Conservation (phyloP, 2,113 vertebrate species). For the Australoheros scitulus region DNA sequence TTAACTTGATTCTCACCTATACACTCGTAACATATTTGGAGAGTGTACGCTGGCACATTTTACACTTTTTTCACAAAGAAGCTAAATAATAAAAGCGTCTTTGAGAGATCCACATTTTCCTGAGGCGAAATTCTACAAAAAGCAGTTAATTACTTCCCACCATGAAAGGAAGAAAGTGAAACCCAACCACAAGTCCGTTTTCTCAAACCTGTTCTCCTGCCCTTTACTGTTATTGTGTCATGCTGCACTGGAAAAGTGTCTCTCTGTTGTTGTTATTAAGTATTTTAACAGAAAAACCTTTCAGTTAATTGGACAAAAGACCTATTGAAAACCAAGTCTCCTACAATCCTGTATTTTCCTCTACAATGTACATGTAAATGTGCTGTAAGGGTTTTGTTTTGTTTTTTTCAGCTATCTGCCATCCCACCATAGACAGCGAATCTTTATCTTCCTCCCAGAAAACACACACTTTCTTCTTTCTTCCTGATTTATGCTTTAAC, state of each 20-base stretch:
- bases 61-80: constrained; percentile 9
- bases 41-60: too few relatives aligned
- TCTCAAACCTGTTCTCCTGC: constrained; percentile 63
- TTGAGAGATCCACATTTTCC: background rate
- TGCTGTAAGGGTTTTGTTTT: background rate
- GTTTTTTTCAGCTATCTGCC: background rate
- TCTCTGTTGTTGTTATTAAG: background rate
- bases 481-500: background rate
- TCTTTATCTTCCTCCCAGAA: background rate
- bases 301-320: background rate
- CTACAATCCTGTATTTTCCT: background rate
- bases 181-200: constrained; percentile 15
- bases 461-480: background rate
- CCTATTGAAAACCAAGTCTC: background rate
- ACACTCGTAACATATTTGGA: background rate
- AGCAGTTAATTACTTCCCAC: constrained; percentile 15
- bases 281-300: background rate
- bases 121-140: background rate
- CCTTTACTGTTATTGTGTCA: constrained; percentile 17
- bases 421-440: background rate
- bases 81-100: background rate
- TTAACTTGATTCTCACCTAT: background rate
- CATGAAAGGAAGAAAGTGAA: constrained; percentile 32
- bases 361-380: background rate
- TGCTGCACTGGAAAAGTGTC: background rate